phyloP scores from a whole-genome alignment of 2,888 invertebrate genomes.

The Leptogaster cylindrica region DNA sequence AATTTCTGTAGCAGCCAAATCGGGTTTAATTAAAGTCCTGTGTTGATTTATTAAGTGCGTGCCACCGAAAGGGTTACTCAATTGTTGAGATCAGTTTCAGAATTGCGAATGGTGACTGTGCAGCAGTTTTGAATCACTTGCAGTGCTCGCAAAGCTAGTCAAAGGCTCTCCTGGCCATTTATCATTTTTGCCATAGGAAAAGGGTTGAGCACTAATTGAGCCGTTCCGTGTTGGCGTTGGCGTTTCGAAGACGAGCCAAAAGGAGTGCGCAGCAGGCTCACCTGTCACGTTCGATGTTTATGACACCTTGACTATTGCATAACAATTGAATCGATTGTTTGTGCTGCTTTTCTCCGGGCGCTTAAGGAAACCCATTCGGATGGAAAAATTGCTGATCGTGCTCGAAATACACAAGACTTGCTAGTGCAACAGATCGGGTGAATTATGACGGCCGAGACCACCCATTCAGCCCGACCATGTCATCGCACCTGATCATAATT shows the following conservation, averaged over 20 bases:
- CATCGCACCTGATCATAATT: slow-evolving; percentile 30
- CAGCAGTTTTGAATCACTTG: not conserved
- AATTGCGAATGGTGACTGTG: not conserved
- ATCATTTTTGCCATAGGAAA: not conserved
- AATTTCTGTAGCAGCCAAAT: slow-evolving; percentile 22
- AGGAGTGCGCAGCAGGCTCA: slow-evolving; percentile 10
- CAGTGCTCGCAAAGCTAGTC: not conserved
- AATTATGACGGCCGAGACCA: slow-evolving; percentile 27
- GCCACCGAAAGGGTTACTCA: not conserved
- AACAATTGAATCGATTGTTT: slow-evolving; percentile 38
- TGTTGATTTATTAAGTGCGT: slow-evolving; percentile 29
- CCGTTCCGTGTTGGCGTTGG: slow-evolving; percentile 7
- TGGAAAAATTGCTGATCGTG: slow-evolving; percentile 18
- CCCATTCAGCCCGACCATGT: not conserved
- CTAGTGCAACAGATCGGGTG: not conserved
- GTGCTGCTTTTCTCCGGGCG: not conserved
- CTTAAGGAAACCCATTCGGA: not conserved
- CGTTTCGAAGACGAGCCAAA: not conserved
- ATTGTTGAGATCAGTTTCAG: slow-evolving; percentile 1
- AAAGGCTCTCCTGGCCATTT: slow-evolving; percentile 16
- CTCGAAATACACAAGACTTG: slow-evolving; percentile 26
- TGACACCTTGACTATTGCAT: slow-evolving; percentile 45
- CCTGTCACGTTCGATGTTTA: slow-evolving; percentile 46
- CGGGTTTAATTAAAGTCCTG: slow-evolving; percentile 26
- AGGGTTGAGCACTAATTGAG: slow-evolving; percentile 28